These are phyloP conservation scores for Orchestia grillus DNA, from an alignment of 1,140 invertebrate genomes.

Conservation along the genomic window DNA sequence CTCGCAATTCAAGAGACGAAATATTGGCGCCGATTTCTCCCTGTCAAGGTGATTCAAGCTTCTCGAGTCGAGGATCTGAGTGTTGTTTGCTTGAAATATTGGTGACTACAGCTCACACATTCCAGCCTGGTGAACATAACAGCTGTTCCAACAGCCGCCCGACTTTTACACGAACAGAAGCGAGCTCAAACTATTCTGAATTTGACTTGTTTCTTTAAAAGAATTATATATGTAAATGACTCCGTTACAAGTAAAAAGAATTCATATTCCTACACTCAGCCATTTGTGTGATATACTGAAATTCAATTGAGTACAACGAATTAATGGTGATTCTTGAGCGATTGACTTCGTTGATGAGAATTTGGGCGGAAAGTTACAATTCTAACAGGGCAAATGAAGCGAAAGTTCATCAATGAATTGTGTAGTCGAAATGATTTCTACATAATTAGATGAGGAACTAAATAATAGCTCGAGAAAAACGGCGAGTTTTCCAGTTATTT, in stretches of 20 bases:
- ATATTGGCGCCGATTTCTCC: not conserved
- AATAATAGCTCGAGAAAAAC: too few relatives aligned
- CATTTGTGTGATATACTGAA: not conserved
- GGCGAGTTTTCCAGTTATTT: too few relatives aligned
- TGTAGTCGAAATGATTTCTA: too few relatives aligned
- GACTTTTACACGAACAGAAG: not conserved
- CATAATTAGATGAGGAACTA: too few relatives aligned
- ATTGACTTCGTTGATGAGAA: too few relatives aligned
- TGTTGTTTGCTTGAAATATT: not conserved
- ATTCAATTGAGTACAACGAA: not conserved
- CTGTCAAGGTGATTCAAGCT: not conserved
- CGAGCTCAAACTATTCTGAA: not conserved
- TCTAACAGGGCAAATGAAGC: too few relatives aligned
- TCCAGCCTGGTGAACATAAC: not conserved
- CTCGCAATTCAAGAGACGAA: not conserved
- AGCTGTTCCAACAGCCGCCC: not conserved
- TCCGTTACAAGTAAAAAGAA: not conserved
- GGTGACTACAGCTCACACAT: not conserved
- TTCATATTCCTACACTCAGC: not conserved
- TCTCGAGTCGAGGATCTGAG: not conserved
- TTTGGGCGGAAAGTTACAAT: too few relatives aligned
- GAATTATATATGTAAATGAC: not conserved
- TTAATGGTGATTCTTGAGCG: not conserved
- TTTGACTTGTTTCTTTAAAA: not conserved
- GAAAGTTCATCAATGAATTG: too few relatives aligned